These are phyloP conservation scores for Colletes latitarsis DNA, from an alignment of 1,140 invertebrate species.

Conservation along the genomic window DNA sequence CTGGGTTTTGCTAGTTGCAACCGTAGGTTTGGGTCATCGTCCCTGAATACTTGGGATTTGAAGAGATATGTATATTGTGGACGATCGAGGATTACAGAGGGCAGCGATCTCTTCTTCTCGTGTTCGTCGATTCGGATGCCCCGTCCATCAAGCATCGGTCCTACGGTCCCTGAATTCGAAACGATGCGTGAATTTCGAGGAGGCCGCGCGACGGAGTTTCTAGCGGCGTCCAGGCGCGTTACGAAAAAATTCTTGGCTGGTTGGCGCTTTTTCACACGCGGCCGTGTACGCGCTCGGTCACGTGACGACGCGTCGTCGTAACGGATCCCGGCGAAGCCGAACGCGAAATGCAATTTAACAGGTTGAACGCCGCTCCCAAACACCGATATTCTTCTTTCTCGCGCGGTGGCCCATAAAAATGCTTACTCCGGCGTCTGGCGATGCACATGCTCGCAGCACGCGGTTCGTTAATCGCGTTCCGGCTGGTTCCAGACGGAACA, in stretches of 20 bases:
- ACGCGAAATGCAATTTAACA: conserved; percentile 52
- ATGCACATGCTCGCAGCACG: background rate
- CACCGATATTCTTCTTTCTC: conserved; percentile 23
- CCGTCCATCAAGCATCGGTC: background rate
- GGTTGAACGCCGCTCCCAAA: conserved; percentile 16
- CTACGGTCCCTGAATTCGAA: conserved; percentile 20
- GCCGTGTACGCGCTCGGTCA: conserved; percentile 11
- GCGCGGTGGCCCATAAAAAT: conserved; percentile 42
- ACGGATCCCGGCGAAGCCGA: conserved; percentile 22
- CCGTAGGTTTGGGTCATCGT: background rate
- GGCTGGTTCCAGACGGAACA: background rate
- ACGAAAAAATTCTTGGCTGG: conserved; percentile 1
- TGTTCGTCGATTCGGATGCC: background rate
- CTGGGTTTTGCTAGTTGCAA: too few relatives aligned
- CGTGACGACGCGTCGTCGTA: conserved; percentile 43
- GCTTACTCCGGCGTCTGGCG: conserved; percentile 1
- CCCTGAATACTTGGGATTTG: background rate
- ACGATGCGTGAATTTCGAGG: conserved; percentile 9
- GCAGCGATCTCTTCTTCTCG: too few relatives aligned
- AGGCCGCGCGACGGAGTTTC: background rate
- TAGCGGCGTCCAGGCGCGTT: background rate
- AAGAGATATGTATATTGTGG: too few relatives aligned
- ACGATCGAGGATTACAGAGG: too few relatives aligned
- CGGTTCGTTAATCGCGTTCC: conserved; percentile 30
- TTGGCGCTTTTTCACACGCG: conserved; percentile 17